Evolutionary conservation across 37 sponge, comb jelly and placozoan genomes (phyloP).

Genomic region (Eunapius fragilis): DNA sequence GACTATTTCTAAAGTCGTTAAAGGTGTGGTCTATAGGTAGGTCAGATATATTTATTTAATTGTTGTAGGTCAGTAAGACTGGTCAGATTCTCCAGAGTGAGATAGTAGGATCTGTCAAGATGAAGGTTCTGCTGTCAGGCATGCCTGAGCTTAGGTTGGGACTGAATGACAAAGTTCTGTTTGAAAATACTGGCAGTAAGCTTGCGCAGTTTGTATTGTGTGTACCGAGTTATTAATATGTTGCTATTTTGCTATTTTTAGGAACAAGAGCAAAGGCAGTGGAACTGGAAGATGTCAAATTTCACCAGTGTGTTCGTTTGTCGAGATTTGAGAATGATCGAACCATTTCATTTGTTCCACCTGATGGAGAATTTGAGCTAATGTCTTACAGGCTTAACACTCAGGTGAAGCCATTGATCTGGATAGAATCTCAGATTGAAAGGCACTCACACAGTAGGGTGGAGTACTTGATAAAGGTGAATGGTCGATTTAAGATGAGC

Average conservation of each 20-base stretch:
- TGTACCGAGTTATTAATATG: not conserved
- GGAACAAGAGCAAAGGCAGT: slow-evolving; percentile 88
- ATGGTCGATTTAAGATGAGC: not conserved
- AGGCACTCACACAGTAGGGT: slow-evolving; percentile 96
- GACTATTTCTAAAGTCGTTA: too few relatives aligned
- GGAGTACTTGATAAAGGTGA: slow-evolving; percentile 95
- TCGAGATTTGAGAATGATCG: slow-evolving; percentile 98
- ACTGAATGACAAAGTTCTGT: slow-evolving; percentile 95
- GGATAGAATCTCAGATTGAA: slow-evolving; percentile 95
- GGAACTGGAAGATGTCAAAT: slow-evolving; percentile 97
- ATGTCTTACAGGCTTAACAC: slow-evolving; percentile 97
- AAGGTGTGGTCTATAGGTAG: too few relatives aligned
- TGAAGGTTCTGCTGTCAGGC: slow-evolving; percentile 93
- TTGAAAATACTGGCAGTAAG: slow-evolving; percentile 93
- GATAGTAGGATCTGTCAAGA: slow-evolving; percentile 92
- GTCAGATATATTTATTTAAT: not conserved
- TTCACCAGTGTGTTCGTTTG: slow-evolving; percentile 98
- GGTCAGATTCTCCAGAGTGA: slow-evolving; percentile 92
- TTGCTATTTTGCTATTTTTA: slow-evolving; percentile 3
- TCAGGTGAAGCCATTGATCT: slow-evolving; percentile 90
- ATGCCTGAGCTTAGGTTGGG: slow-evolving; percentile 99
- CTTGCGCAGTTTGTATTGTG: too few relatives aligned
- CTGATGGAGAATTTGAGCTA: slow-evolving; percentile 98
- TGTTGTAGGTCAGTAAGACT: slow-evolving; percentile 83
- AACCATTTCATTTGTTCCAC: slow-evolving; percentile 97